Conservation (phyloP, 1,140 invertebrate species). For the Papilio polytes region DNA sequence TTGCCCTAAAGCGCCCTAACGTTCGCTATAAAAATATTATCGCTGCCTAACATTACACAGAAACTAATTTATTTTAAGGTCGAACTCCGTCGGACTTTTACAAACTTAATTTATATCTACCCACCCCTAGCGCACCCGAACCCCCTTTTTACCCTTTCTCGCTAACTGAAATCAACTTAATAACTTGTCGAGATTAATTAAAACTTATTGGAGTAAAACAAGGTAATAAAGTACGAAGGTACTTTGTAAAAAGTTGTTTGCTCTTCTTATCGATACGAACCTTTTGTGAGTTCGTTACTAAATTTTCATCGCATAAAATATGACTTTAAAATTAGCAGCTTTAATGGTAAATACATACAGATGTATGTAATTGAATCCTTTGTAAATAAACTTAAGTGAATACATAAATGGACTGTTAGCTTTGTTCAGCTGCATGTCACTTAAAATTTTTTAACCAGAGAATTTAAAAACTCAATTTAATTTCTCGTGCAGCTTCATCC, state of each 20-base stretch:
- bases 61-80: constrained; percentile 40
- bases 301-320: background rate
- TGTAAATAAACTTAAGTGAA: background rate
- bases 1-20: constrained; percentile 20
- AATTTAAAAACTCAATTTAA: too few species aligned
- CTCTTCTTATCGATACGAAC: background rate
- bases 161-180: constrained; percentile 34
- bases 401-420: background rate
- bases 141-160: constrained; percentile 35
- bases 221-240: constrained; percentile 1
- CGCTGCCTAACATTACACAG: constrained; percentile 22
- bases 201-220: constrained; percentile 39
- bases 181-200: constrained; percentile 37
- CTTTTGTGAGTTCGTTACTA: background rate
- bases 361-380: background rate
- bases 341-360: background rate
- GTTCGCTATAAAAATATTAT: constrained; percentile 18
- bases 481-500: too few species aligned
- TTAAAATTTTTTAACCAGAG: background rate
- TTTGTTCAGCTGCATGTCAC: background rate
- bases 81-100: constrained; percentile 34
- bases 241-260: constrained; percentile 7
- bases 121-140: background rate
- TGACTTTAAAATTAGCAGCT: constrained; percentile 8
- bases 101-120: constrained; percentile 36